Percentiles rank a stretch among this genome's conserved stretches.
phyloP scores from a whole-genome alignment of 2,797 vertebrate genomes.

The Geotrypetes seraphini region DNA sequence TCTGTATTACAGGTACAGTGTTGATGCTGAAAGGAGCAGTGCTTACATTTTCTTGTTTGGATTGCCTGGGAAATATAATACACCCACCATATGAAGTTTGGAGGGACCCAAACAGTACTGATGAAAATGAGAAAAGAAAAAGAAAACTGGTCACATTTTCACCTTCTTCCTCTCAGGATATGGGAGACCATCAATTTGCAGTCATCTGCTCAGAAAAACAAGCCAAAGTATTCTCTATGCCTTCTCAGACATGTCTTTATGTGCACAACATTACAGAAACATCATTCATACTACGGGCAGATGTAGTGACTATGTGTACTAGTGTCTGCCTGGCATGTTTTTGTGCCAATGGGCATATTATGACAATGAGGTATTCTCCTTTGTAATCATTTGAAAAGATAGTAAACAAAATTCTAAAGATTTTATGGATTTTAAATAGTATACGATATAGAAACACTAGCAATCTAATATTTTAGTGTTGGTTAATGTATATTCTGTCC shows the following conservation, averaged over 20 bases:
- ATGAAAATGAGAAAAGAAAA: slow-evolving; percentile 76
- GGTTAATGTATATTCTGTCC: too few species aligned
- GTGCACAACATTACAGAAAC: slow-evolving; percentile 97
- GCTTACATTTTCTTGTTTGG: slow-evolving; percentile 78
- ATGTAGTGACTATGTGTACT: slow-evolving; percentile 81
- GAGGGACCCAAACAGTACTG: slow-evolving; percentile 71
- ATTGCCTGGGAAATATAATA: slow-evolving; percentile 70
- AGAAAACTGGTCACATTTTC: slow-evolving; percentile 84
- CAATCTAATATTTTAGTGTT: too few species aligned
- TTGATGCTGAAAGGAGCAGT: slow-evolving; percentile 87
- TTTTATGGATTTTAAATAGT: too few species aligned
- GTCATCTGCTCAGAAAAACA: slow-evolving; percentile 94
- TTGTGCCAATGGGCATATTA: slow-evolving; percentile 94
- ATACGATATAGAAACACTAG: too few species aligned
- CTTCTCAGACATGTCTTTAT: slow-evolving; percentile 88
- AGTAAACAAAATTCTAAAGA: too few species aligned
- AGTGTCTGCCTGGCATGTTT: slow-evolving; percentile 90
- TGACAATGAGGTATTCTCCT: slow-evolving; percentile 87
- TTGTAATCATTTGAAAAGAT: slow-evolving; percentile 18
- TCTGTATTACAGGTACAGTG: slow-evolving; percentile 61
- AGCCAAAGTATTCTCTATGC: slow-evolving; percentile 95
- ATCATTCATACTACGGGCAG: slow-evolving; percentile 85
- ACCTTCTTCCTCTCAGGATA: slow-evolving; percentile 78
- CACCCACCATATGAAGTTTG: slow-evolving; percentile 84
- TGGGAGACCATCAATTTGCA: slow-evolving; percentile 81